Conservation (phyloP, 2,797 vertebrate genomes). For the Strix occidentalis region DNA sequence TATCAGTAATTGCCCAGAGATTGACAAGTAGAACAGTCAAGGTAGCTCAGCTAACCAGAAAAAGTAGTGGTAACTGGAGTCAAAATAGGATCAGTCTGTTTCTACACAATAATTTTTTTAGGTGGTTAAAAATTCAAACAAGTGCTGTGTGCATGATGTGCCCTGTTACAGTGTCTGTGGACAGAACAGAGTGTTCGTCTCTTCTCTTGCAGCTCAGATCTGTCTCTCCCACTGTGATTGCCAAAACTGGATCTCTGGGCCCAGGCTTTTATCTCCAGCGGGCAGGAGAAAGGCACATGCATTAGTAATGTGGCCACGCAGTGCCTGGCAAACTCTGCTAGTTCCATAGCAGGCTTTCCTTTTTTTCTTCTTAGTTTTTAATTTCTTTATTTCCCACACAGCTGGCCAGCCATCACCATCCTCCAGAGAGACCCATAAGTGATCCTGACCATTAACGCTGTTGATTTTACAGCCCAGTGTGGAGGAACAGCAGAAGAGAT, state of each 20-base stretch:
- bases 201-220: neutral
- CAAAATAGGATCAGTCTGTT: neutral
- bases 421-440: neutral
- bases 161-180: rapidly evolving
- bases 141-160: neutral
- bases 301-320: neutral
- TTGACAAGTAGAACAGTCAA: neutral
- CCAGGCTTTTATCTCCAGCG: neutral
- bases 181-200: neutral
- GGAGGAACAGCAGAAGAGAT: conserved; percentile 91
- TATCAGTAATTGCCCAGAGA: neutral
- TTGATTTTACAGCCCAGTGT: conserved; percentile 86
- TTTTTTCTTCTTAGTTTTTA: neutral
- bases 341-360: neutral
- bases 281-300: neutral
- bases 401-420: neutral
- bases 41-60: neutral
- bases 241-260: neutral
- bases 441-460: neutral
- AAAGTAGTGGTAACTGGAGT: neutral
- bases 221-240: neutral
- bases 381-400: neutral
- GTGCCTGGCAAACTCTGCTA: neutral
- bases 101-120: neutral
- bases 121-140: neutral